Evolutionary conservation across 2,113 vertebrate genomes (phyloP).

Genomic region (Empidonax traillii): DNA sequence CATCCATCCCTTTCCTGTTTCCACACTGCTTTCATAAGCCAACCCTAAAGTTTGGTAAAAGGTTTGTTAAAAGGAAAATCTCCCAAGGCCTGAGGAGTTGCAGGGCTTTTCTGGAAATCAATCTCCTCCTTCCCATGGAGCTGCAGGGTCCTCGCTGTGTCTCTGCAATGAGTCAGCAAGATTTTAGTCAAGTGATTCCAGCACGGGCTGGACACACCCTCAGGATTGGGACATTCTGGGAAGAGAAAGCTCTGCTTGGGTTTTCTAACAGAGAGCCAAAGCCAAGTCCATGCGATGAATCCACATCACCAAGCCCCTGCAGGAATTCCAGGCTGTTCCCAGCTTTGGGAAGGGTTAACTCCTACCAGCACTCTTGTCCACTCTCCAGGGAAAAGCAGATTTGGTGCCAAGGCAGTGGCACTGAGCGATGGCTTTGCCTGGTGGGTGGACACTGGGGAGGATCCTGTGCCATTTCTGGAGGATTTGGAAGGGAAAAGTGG

Average conservation of each 20-base stretch:
- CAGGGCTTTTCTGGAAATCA: background rate
- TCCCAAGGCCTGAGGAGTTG: background rate
- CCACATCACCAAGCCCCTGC: background rate
- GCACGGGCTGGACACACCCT: background rate
- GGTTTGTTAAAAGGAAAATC: background rate
- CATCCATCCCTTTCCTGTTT: rapidly evolving
- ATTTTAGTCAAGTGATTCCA: background rate
- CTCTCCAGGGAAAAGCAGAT: background rate
- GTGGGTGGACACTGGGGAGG: rapidly evolving
- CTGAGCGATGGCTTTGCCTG: background rate
- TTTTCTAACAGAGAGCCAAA: background rate
- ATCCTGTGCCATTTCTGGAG: background rate
- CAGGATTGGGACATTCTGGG: background rate
- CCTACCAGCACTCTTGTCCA: rapidly evolving
- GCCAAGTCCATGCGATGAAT: background rate
- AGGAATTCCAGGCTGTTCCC: background rate
- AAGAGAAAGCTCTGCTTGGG: background rate
- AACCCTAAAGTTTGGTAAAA: background rate
- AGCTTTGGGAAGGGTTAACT: background rate
- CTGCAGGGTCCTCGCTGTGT: background rate
- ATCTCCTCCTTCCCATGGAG: background rate
- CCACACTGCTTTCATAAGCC: background rate
- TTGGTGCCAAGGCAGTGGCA: background rate
- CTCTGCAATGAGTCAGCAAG: background rate
- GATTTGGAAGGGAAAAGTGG: background rate